Percentiles rank a stretch among this genome's conserved stretches.
These are phyloP conservation scores for Druon quercuslanigerum DNA, from an alignment of 1,140 invertebrate genomes.

Conservation along the genomic window DNA sequence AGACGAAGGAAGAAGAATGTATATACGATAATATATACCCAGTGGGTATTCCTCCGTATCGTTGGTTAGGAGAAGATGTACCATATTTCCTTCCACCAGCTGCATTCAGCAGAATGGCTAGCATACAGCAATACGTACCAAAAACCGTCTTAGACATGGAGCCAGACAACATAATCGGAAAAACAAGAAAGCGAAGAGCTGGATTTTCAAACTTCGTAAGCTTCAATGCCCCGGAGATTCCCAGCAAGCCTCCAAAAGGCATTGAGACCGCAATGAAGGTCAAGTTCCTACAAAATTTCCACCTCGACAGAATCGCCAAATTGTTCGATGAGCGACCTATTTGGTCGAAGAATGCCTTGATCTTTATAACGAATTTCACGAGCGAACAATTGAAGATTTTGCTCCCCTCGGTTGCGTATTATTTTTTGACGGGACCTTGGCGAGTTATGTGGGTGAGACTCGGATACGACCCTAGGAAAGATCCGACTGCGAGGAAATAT, in stretches of 20 bases:
- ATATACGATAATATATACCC: conserved; percentile 83
- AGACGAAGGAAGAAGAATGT: conserved; percentile 72
- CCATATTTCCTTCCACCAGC: conserved; percentile 85
- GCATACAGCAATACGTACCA: conserved; percentile 75
- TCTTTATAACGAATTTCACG: conserved; percentile 80
- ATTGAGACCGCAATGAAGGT: conserved; percentile 74
- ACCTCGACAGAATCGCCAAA: conserved; percentile 76
- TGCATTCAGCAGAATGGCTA: conserved; percentile 87
- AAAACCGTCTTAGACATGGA: conserved; percentile 66
- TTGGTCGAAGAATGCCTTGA: conserved; percentile 88
- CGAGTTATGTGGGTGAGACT: conserved; percentile 88
- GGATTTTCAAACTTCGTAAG: conserved; percentile 77
- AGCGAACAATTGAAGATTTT: conserved; percentile 84
- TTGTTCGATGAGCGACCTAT: conserved; percentile 88
- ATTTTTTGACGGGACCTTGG: conserved; percentile 92
- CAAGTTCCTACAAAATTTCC: conserved; percentile 73
- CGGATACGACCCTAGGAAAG: conserved; percentile 90
- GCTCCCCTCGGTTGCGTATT: conserved; percentile 88
- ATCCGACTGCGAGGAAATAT: conserved; percentile 86
- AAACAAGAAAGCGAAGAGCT: conserved; percentile 75
- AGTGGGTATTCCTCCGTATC: conserved; percentile 75
- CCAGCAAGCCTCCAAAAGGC: conserved; percentile 74
- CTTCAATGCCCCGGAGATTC: conserved; percentile 77
- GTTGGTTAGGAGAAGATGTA: conserved; percentile 79
- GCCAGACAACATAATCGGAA: conserved; percentile 74